Base-by-base conservation (phyloP, 2,888 invertebrate species). In the Torymus aiolomorphi region DNA sequence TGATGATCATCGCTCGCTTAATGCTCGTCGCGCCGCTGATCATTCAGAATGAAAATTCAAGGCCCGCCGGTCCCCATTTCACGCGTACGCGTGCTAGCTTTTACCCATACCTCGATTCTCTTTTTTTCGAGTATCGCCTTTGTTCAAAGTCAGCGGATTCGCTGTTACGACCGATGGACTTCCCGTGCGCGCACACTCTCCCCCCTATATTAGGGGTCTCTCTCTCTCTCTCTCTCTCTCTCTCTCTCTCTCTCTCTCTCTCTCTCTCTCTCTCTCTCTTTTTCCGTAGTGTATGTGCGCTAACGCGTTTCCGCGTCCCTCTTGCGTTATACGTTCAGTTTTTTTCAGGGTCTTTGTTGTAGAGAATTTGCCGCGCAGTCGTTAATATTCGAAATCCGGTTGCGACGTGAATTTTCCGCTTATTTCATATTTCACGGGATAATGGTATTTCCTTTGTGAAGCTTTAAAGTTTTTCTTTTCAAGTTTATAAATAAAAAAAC, bases 41-140 rank as follows among this genome's bases (percentile, higher is more conserved):
- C 83, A 84, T 83, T 83, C 78, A 81, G 83, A 85, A 84, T 82
- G 67, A 80, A 83, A 82, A 84, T 83, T 80, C 83, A 84, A 84
- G 83, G 82, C 78, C 59, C 80, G 31, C 59, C 71, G 76, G 31
- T 31, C 59, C 70, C 66, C 80, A 42, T 63, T n/a, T 20, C 2
- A 11, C 14, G 51, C 61, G 56, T n/a, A 5, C 2, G 2, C 14
- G 51, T 54, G 56, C 11, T 73, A 63, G 67, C 73, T 78, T 78
- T 78, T 69, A 74, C 73, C 14, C 31, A 31, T 59, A 56, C 31
- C 12, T 24, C 18, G 56, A 49, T 65, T 56, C 42, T 52, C 72
- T 77, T 69, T 52, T 72, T 73, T 62, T 51, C 70, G 59, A 67
- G 62, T 16, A 49, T 51, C 65, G 72, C 72, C 62, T 72, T 80